These are phyloP conservation scores for Girardinichthys multiradiatus DNA, from an alignment of 2,113 vertebrate genomes.

Conservation along the genomic window DNA sequence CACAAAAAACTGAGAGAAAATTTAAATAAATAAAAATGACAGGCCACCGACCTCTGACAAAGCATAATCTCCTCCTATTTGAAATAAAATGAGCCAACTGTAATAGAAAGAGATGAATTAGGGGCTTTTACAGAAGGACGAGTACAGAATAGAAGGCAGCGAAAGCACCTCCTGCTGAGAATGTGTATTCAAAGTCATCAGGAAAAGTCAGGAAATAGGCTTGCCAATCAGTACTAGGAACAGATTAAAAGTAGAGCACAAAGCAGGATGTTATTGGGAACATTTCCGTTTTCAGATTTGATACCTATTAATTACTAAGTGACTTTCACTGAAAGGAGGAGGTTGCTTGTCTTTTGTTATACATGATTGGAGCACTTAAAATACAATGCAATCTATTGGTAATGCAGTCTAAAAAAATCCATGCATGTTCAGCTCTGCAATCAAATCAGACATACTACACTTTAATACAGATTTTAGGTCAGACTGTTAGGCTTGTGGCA, in stretches of 20 bases:
- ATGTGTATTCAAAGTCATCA: conserved; percentile 67
- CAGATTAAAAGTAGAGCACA: conserved; percentile 55
- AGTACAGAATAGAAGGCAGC: conserved; percentile 50
- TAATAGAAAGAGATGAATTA: conserved; percentile 66
- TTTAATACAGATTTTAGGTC: conserved; percentile 57
- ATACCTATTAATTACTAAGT: conserved; percentile 73
- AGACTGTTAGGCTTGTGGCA: conserved; percentile 30
- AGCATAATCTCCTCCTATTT: conserved; percentile 64
- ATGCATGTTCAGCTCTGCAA: conserved; percentile 38
- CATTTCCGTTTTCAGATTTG: conserved; percentile 70
- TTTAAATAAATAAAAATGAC: conserved; percentile 62
- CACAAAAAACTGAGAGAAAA: conserved; percentile 59
- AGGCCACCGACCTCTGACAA: conserved; percentile 70
- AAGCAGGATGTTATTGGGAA: conserved; percentile 69
- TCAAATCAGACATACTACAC: conserved; percentile 54
- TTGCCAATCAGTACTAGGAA: conserved; percentile 71
- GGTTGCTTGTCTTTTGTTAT: conserved; percentile 31
- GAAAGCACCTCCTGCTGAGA: conserved; percentile 61
- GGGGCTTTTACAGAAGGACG: conserved; percentile 50
- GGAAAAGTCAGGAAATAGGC: conserved; percentile 72
- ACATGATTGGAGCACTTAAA: conserved; percentile 53
- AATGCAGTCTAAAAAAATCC: background rate
- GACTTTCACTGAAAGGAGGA: conserved; percentile 54
- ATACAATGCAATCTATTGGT: conserved; percentile 49
- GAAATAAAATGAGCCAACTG: conserved; percentile 41